Evolutionary conservation across 1,140 invertebrate genomes (phyloP), one percentile per base, ranked within the genome.

Genomic region (Hyles euphorbiae): DNA sequence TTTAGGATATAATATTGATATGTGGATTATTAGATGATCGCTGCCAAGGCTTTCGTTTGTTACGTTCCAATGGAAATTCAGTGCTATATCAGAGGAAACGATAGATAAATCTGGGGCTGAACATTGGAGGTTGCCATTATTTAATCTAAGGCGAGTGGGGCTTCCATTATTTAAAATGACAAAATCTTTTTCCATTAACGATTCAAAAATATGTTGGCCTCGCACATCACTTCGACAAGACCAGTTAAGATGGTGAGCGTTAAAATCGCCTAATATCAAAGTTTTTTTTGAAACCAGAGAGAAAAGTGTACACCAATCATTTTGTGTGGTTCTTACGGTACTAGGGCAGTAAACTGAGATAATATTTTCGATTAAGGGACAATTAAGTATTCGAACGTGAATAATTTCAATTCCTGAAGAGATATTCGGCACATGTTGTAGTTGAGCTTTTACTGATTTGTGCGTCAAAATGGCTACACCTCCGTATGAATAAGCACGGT

Each of bases 181-280:
- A 34, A 61, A 54, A 12, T 54, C 47, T 53, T 51, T 48, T 9
- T 65, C 62, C 46, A 50, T 48, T 6, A 60, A 50, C 2, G 63
- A 46, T 8, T 72, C 63, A 47, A 60, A 68, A 8, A 72, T 59
- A 48, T 68, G 63, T 8, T 34, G 33, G 5, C 66, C 69, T 47
- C 61, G 52, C 5, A 9, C n/a, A 58, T 72, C 63, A 4, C 51
- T 45, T 54, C 40, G 56, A 34, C 59, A 50, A 6, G 64, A 62
- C 58, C 67, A 65, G 34, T 22, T 56, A 34, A 36, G 36, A 50
- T 68, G 66, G 40, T 68, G 66, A 0, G 47, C 66, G 43, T 68
- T 68, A 34, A 68, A 64, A 52, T 68, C 66, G 0, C 66, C 61
- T 10, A 62, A 43, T 9, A 68, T 59, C 5, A 64, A 34, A 44